Percentiles rank a stretch among this genome's conserved stretches.
phyloP scores from a whole-genome alignment of 2,113 vertebrate genomes.

The Brienomyrus longianalis region DNA sequence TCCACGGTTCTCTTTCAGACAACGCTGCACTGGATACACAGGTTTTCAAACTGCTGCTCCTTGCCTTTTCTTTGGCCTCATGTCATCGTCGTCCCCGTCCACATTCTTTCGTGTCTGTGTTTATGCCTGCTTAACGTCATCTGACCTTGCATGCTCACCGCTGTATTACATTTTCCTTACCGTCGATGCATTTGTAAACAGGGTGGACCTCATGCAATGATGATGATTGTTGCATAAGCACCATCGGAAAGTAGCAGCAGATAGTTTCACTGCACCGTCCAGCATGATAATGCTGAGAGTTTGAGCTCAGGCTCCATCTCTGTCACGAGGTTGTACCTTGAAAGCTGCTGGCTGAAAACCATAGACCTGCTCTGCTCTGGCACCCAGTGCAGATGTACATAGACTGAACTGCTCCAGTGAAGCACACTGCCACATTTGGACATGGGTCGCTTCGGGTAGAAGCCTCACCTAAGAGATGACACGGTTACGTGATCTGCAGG shows the following conservation, averaged over 20 bases:
- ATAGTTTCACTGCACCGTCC: background rate
- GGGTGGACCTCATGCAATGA: background rate
- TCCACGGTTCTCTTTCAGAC: conserved; percentile 85
- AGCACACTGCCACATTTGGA: background rate
- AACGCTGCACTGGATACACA: conserved; percentile 91
- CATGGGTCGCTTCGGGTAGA: background rate
- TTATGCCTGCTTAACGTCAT: conserved; percentile 24
- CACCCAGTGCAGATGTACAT: background rate
- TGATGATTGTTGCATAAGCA: background rate
- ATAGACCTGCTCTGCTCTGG: background rate
- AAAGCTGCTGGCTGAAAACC: background rate
- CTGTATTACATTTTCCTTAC: background rate
- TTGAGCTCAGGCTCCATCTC: background rate
- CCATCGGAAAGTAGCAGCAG: background rate
- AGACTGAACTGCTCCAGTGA: background rate
- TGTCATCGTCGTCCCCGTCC: conserved; percentile 63
- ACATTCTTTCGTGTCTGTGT: conserved; percentile 53
- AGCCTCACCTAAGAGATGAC: background rate
- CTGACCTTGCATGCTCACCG: background rate
- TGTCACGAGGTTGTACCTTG: background rate
- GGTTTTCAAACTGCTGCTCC: conserved; percentile 71
- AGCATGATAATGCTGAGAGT: background rate
- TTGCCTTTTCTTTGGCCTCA: conserved; percentile 49
- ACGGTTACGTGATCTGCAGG: background rate
- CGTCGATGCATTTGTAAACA: background rate